Evolutionary conservation across 2,888 invertebrate genomes (phyloP).

Genomic region (Synanthedon myopaeformis): DNA sequence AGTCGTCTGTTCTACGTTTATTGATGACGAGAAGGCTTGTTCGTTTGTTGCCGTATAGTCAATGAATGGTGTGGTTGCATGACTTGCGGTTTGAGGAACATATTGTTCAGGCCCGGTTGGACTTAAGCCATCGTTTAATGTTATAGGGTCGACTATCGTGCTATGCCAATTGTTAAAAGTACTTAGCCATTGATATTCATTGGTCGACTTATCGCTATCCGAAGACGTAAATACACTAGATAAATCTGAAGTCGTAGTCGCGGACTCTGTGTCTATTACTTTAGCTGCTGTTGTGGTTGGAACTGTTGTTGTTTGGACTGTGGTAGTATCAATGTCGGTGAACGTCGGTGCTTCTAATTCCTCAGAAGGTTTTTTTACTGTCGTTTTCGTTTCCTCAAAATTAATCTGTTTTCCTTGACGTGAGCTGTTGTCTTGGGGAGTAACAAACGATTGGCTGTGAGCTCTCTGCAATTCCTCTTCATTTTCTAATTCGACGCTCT

Average conservation of each 20-base stretch:
- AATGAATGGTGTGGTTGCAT: conserved; percentile 25
- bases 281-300: conserved; percentile 25
- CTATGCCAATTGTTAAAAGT: conserved; percentile 73
- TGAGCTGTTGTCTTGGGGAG: conserved; percentile 64
- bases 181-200: conserved; percentile 61
- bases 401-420: conserved; percentile 53
- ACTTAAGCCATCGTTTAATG: conserved; percentile 76
- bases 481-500: conserved; percentile 62
- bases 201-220: conserved; percentile 50
- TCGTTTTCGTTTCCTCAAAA: conserved; percentile 25
- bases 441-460: conserved; percentile 77
- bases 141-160: conserved; percentile 78
- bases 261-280: conserved; percentile 25
- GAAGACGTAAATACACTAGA: conserved; percentile 47
- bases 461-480: conserved; percentile 76
- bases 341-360: conserved; percentile 54
- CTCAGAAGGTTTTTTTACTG: conserved; percentile 44
- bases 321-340: conserved; percentile 33
- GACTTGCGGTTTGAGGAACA: conserved; percentile 26
- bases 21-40: conserved; percentile 39
- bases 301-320: conserved; percentile 34
- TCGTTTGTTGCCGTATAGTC: conserved; percentile 37
- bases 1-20: conserved; percentile 32
- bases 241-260: conserved; percentile 32
- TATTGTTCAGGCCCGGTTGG: conserved; percentile 40